phyloP scores from a whole-genome alignment of 2,888 invertebrate species.

The Galeopsomyia nigrocyanea region DNA sequence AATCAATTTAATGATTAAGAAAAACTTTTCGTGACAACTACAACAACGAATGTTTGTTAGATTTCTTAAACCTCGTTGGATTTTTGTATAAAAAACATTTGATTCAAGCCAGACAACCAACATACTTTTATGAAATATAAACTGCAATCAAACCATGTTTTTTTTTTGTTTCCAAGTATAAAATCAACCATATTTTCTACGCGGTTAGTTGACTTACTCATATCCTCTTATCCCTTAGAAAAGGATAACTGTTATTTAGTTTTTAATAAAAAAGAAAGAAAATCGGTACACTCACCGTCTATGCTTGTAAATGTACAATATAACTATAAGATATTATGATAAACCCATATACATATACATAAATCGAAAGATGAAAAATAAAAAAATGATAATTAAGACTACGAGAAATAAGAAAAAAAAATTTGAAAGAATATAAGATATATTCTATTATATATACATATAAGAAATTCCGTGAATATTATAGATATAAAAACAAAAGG shows the following conservation, averaged over 20 bases:
- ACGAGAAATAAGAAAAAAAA: constrained; percentile 4
- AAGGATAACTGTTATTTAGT: constrained; percentile 44
- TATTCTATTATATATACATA: constrained; percentile 34
- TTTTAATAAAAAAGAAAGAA: constrained; percentile 32
- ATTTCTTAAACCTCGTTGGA: too few species aligned
- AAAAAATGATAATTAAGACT: constrained; percentile 1
- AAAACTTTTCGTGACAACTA: too few species aligned
- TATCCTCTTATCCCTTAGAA: not conserved
- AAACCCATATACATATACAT: constrained; percentile 1
- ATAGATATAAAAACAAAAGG: constrained; percentile 13
- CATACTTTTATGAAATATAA: too few species aligned
- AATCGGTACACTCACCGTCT: constrained; percentile 26
- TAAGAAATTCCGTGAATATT: constrained; percentile 13
- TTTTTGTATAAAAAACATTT: too few species aligned
- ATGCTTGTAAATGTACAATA: constrained; percentile 40
- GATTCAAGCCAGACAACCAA: too few species aligned
- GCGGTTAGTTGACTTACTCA: too few species aligned
- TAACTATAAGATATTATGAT: constrained; percentile 20
- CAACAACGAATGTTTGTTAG: too few species aligned
- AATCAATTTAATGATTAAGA: too few species aligned
- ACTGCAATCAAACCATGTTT: too few species aligned
- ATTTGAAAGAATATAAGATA: constrained; percentile 18
- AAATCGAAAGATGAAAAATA: constrained; percentile 10
- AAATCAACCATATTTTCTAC: too few species aligned
- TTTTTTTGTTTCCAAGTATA: too few species aligned